Percentiles rank a stretch among this genome's conserved stretches.
These are phyloP conservation scores for Penaeus vannamei DNA, from an alignment of 1,140 invertebrate genomes.

Conservation along the genomic window DNA sequence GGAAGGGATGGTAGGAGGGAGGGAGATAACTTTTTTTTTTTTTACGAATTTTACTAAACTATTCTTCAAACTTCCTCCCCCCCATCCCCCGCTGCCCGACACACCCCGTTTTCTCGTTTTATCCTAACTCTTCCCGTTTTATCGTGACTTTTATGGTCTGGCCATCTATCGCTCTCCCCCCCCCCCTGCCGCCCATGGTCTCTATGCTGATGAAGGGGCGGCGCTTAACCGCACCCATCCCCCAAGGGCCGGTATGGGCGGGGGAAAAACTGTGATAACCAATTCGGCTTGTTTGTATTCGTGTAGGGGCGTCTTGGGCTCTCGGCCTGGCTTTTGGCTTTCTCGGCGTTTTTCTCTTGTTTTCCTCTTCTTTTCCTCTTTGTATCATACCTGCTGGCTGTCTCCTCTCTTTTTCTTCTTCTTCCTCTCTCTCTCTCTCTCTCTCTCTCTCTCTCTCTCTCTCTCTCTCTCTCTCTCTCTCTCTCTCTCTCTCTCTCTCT, in stretches of 20 bases:
- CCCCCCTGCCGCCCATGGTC: no score
- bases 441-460: conserved; percentile 28
- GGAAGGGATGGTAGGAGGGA: not conserved
- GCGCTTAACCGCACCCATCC: not conserved
- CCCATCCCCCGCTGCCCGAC: no score
- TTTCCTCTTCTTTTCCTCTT: not conserved
- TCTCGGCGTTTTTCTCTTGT: not conserved
- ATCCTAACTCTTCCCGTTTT: no score
- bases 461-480: no score
- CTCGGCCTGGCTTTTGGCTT: not conserved
- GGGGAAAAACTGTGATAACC: not conserved
- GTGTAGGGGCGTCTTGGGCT: not conserved
- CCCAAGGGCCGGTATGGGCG: not conserved
- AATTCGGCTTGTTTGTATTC: not conserved
- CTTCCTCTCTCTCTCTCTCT: not conserved
- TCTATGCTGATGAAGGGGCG: not conserved
- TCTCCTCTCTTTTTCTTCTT: not conserved
- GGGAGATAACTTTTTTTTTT: not conserved
- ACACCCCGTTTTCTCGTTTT: no score
- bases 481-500: not conserved
- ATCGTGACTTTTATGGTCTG: no score
- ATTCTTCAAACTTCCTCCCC: no score
- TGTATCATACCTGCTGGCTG: not conserved
- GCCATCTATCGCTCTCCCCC: no score
- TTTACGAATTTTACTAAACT: no score